Conservation (phyloP, 2,113 vertebrate species). For the Limanda limanda region DNA sequence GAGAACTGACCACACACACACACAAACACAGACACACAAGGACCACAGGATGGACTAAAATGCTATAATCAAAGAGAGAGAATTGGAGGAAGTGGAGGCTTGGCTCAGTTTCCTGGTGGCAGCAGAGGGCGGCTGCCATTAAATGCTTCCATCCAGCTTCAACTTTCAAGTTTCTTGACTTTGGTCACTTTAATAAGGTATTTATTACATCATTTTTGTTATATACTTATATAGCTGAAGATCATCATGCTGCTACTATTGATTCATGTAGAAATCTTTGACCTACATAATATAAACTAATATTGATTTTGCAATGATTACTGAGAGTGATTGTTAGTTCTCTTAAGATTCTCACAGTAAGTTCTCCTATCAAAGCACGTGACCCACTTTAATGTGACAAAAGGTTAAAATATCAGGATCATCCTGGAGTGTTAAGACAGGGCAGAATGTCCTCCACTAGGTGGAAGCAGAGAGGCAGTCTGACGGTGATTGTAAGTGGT, state of each 20-base stretch:
- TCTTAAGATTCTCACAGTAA: neutral
- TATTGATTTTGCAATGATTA: neutral
- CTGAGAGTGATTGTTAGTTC: neutral
- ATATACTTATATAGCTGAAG: no score
- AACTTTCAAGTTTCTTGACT: neutral
- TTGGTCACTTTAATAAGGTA: neutral
- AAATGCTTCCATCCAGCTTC: neutral
- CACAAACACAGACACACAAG: neutral
- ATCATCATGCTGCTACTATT: neutral
- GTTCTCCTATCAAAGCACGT: neutral
- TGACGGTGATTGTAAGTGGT: neutral
- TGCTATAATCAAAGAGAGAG: conserved; percentile 41
- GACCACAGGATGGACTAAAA: no score
- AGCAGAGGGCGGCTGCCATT: neutral
- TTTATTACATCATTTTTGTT: no score
- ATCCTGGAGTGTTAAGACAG: neutral
- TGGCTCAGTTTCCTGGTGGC: conserved; percentile 28
- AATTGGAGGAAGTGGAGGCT: conserved; percentile 64
- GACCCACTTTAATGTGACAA: neutral
- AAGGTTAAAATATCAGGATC: neutral
- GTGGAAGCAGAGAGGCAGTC: conserved; percentile 30
- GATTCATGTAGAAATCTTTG: neutral
- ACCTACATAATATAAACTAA: neutral
- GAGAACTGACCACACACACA: neutral
- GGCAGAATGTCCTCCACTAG: conserved; percentile 7